Evolutionary conservation across 2,797 vertebrate species (phyloP).

Genomic region (Sylvia borin): DNA sequence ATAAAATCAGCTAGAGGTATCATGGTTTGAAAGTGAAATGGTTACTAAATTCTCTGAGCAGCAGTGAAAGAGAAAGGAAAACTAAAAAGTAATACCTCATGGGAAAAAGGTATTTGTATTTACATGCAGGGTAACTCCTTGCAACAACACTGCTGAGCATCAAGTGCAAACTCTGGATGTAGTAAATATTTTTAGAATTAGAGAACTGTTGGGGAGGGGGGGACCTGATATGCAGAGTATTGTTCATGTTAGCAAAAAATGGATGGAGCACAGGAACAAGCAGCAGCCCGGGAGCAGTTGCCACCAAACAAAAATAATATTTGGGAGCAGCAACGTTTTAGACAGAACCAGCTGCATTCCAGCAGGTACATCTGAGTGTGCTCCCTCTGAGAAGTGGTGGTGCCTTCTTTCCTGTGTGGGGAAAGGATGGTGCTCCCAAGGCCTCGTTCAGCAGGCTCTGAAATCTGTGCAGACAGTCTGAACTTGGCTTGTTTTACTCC

Average conservation of each 20-base stretch:
- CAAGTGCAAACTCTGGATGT: not conserved
- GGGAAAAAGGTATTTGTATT: not conserved
- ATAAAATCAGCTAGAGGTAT: not conserved
- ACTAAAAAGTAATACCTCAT: not conserved
- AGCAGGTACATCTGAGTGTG: rapidly evolving
- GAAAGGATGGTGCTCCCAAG: not conserved
- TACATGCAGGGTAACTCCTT: not conserved
- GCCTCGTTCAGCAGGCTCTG: not conserved
- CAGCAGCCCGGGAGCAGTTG: not conserved
- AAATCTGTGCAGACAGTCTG: not conserved
- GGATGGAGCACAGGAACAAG: not conserved
- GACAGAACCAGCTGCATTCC: not conserved
- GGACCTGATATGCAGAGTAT: not conserved
- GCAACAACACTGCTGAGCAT: not conserved
- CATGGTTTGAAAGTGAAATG: not conserved
- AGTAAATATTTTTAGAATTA: not conserved
- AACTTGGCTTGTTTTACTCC: not conserved
- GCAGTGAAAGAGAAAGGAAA: not conserved
- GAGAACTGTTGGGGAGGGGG: not conserved
- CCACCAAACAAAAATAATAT: not conserved
- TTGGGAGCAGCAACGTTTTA: not conserved
- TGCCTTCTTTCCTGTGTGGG: not conserved
- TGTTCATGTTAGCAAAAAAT: not conserved
- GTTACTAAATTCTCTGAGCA: not conserved
- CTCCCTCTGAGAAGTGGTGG: not conserved